A percentile compares a stretch with the other conserved stretches of the same genome.
Conservation (phyloP, 1,140 invertebrate species). For the Drosophila bifasciata region DNA sequence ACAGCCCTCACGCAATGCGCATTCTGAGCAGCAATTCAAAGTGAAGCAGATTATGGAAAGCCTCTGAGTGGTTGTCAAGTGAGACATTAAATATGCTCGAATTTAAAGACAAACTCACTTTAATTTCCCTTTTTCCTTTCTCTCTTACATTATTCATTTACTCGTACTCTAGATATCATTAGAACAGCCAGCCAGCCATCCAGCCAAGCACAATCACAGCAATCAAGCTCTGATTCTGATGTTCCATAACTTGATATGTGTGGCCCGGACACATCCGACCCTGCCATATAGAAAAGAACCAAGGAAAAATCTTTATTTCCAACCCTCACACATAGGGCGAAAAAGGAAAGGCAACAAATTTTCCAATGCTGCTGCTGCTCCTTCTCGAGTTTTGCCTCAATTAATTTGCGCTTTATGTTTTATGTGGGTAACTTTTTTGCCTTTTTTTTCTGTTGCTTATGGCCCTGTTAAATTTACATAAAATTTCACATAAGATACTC, state of each 20-base stretch:
- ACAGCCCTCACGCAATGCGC: constrained; percentile 51
- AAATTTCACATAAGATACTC: constrained; percentile 19
- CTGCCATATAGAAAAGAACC: constrained; percentile 19
- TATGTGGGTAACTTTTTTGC: constrained; percentile 60
- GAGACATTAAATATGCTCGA: background rate
- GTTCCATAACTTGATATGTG: constrained; percentile 26
- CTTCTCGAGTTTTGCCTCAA: constrained; percentile 62
- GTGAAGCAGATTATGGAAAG: constrained; percentile 32
- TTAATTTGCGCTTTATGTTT: constrained; percentile 81
- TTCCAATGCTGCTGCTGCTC: constrained; percentile 27
- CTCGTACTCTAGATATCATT: constrained; percentile 21
- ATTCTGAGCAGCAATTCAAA: constrained; percentile 65
- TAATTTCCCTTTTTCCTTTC: background rate
- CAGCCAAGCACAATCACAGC: constrained; percentile 41
- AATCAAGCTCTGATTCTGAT: constrained; percentile 37
- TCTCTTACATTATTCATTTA: constrained; percentile 4
- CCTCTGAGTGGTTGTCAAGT: constrained; percentile 37
- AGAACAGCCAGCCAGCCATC: background rate
- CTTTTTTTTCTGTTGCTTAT: constrained; percentile 35
- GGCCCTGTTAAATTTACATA: constrained; percentile 76
- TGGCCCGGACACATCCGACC: constrained; percentile 44
- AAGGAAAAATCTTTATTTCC: constrained; percentile 30
- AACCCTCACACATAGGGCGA: background rate
- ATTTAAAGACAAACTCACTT: background rate
- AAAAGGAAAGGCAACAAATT: constrained; percentile 42